phyloP scores from a whole-genome alignment of 2,797 vertebrate genomes.

The Thunnus albacares region DNA sequence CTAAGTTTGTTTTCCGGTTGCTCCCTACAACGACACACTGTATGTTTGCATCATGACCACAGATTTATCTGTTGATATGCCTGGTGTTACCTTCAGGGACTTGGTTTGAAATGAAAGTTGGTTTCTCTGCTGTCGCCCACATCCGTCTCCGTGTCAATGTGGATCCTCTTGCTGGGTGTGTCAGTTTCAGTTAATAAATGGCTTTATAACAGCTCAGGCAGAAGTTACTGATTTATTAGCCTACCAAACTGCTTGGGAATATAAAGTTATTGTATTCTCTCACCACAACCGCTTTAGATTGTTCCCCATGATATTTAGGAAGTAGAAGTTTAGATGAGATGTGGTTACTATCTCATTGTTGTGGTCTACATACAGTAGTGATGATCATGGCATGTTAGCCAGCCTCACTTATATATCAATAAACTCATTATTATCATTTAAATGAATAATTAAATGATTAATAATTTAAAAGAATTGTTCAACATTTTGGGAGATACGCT shows the following conservation, averaged over 20 bases:
- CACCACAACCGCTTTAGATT: not conserved
- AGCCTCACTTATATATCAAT: not conserved
- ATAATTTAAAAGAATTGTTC: too few relatives aligned
- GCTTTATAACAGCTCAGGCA: slow-evolving; percentile 8
- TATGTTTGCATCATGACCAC: not conserved
- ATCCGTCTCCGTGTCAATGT: not conserved
- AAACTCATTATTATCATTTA: not conserved
- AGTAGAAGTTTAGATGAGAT: slow-evolving; percentile 8
- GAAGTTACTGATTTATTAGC: slow-evolving; percentile 49
- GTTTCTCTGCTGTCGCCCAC: not conserved
- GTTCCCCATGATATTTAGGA: slow-evolving; percentile 17
- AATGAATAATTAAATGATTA: too few relatives aligned
- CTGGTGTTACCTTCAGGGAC: not conserved
- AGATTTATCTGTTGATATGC: not conserved
- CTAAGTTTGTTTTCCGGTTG: slow-evolving; percentile 6
- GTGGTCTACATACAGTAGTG: not conserved
- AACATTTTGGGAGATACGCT: too few relatives aligned
- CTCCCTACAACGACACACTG: not conserved
- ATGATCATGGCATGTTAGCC: not conserved
- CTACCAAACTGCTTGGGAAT: not conserved
- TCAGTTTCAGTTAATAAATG: slow-evolving; percentile 26
- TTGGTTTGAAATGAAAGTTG: not conserved
- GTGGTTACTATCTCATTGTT: not conserved
- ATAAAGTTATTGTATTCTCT: slow-evolving; percentile 9
- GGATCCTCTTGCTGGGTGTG: slow-evolving; percentile 19